These are phyloP conservation scores for Colius striatus DNA, from an alignment of 2,113 vertebrate genomes.

Conservation along the genomic window DNA sequence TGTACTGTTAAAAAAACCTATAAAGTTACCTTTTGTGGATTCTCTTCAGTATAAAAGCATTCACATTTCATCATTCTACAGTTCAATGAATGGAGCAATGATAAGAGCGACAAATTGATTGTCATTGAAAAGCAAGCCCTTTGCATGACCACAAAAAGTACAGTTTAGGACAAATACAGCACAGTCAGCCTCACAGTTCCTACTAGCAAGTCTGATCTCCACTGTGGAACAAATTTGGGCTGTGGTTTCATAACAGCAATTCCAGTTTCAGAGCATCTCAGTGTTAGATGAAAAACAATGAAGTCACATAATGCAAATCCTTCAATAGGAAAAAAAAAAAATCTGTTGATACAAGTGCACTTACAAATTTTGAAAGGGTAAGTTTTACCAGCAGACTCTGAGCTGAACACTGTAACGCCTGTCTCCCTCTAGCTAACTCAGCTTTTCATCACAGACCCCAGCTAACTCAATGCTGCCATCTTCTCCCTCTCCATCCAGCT, in stretches of 20 bases:
- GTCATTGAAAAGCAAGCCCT: background rate
- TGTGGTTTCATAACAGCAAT: background rate
- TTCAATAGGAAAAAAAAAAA: background rate
- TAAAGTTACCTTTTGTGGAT: background rate
- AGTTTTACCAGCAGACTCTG: background rate
- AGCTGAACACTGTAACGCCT: background rate
- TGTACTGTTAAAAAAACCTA: background rate
- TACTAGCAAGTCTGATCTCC: background rate
- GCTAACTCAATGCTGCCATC: background rate
- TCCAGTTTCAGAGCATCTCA: background rate
- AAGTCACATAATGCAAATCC: background rate
- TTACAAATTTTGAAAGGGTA: background rate
- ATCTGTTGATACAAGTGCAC: background rate
- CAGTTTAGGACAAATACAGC: background rate
- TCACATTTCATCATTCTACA: background rate
- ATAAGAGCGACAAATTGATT: background rate
- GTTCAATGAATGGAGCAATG: background rate
- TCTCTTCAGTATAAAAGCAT: background rate
- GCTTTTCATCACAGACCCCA: background rate
- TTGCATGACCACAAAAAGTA: background rate
- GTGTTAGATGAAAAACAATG: background rate
- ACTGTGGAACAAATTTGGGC: background rate
- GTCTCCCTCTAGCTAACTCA: background rate
- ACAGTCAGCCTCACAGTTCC: background rate
- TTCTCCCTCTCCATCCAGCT: background rate